A percentile compares a stretch with the other conserved stretches of the same genome.
phyloP scores from a whole-genome alignment of 2,888 invertebrate species.

The Rhamnusium bicolor region DNA sequence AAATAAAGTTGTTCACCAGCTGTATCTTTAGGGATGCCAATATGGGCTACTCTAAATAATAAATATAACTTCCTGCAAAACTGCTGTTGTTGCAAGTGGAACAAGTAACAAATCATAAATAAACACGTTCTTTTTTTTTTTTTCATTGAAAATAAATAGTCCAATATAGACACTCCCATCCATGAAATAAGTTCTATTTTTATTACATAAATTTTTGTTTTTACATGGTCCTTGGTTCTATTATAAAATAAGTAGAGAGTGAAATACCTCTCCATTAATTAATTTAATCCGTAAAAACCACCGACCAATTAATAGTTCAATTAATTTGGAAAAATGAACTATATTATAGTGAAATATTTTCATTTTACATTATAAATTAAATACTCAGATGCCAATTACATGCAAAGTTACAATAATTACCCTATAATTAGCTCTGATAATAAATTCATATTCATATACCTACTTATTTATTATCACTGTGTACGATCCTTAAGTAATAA shows the following conservation, averaged over 20 bases:
- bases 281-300: background rate
- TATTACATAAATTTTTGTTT: background rate
- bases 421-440: slow-evolving; percentile 14
- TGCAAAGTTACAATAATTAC: slow-evolving; percentile 12
- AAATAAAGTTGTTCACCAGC: background rate
- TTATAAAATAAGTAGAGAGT: background rate
- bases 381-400: background rate
- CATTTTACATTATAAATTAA: background rate
- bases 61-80: background rate
- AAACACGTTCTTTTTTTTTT: background rate
- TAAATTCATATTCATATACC: slow-evolving; percentile 1
- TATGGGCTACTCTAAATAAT: background rate
- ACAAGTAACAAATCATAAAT: background rate
- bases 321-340: background rate
- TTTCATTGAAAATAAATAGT: background rate
- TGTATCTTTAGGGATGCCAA: background rate
- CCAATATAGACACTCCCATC: background rate
- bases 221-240: background rate
- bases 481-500: background rate
- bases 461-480: background rate
- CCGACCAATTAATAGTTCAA: background rate
- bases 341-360: background rate
- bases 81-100: background rate
- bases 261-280: background rate
- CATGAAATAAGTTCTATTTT: background rate